Conservation (phyloP, 2,113 vertebrate species). For the Naja naja region DNA sequence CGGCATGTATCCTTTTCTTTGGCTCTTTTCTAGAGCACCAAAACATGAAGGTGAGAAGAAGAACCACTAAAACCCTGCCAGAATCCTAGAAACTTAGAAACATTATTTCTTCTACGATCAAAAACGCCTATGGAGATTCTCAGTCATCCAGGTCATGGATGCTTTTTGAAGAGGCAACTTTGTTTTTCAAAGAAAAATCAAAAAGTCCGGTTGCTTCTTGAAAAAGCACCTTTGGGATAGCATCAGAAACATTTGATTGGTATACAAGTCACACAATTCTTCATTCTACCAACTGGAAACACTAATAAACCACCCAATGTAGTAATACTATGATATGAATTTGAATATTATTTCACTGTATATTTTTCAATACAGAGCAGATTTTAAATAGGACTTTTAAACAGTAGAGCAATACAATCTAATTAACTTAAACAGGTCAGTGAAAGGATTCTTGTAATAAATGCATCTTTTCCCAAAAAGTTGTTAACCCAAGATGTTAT, state of each 20-base stretch:
- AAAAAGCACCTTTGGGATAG: no score
- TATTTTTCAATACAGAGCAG: neutral
- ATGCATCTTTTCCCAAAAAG: neutral
- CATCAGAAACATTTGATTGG: neutral
- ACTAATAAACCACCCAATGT: neutral
- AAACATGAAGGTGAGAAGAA: neutral
- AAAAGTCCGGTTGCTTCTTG: no score
- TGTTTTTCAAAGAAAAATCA: no score
- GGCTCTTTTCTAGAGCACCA: neutral
- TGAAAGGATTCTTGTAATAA: constrained; percentile 2
- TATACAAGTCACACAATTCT: neutral
- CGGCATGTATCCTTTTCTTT: neutral
- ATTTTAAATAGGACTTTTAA: neutral
- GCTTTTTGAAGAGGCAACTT: no score
- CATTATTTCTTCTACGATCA: neutral
- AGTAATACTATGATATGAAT: neutral
- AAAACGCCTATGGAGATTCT: neutral
- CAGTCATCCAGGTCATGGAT: no score
- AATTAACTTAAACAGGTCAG: neutral
- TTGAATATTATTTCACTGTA: neutral
- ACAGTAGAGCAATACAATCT: neutral
- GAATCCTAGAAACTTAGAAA: neutral
- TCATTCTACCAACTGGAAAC: neutral
- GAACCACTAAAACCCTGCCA: neutral
- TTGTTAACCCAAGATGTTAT: neutral